Conservation (phyloP, 1,140 invertebrate species). For the Drosophila nigromelanica region DNA sequence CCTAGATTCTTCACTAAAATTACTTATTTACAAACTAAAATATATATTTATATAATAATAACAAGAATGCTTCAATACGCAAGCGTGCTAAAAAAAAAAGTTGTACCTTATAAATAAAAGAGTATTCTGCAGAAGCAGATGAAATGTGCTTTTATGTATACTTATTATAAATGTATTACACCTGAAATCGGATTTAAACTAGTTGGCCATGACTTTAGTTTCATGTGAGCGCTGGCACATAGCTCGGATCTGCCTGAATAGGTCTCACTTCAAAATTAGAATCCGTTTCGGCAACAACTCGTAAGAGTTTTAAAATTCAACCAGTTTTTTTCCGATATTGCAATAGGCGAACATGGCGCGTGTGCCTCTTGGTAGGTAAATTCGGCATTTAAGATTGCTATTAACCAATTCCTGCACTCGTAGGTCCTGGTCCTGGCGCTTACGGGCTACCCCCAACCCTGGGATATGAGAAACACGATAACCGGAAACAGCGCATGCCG, state of each 20-base stretch:
- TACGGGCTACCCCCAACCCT: conserved; percentile 86
- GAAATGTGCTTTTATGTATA: too few relatives aligned
- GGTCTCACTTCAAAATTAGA: conserved; percentile 27
- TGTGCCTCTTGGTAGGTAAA: conserved; percentile 56
- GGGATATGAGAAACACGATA: conserved; percentile 86
- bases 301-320: conserved; percentile 59
- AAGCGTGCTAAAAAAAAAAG: too few relatives aligned
- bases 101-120: too few relatives aligned
- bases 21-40: too few relatives aligned
- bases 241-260: background rate
- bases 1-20: too few relatives aligned
- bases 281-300: conserved; percentile 56
- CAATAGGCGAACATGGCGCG: conserved; percentile 55
- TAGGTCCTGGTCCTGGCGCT: conserved; percentile 87
- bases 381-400: background rate
- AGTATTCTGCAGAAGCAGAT: too few relatives aligned
- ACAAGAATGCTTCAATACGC: too few relatives aligned
- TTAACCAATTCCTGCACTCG: background rate
- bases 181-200: background rate
- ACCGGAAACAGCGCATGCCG: conserved; percentile 85
- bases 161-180: too few relatives aligned
- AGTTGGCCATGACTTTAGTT: conserved; percentile 29
- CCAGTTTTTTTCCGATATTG: conserved; percentile 60
- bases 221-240: background rate
- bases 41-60: too few relatives aligned